Conservation (phyloP, 2,888 invertebrate species). For the Tipula vernalis region DNA sequence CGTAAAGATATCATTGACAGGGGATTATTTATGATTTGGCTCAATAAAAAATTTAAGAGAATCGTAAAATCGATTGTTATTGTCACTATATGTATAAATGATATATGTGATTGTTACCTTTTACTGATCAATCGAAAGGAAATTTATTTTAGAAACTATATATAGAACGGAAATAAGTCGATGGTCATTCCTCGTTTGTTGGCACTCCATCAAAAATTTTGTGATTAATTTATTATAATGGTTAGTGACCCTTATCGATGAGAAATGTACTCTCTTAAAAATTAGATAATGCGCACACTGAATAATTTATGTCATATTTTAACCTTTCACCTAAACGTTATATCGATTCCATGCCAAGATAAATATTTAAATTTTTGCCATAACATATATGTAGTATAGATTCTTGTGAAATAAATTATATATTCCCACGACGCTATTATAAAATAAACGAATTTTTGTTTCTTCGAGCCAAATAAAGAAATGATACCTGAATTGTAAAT, state of each 20-base stretch:
- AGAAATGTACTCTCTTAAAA: too few species aligned
- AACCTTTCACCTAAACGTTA: neutral
- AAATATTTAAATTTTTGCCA: too few species aligned
- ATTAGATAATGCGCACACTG: too few species aligned
- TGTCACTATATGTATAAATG: neutral
- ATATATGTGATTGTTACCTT: neutral
- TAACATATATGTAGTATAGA: too few species aligned
- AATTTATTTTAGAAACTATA: neutral
- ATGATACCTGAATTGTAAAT: too few species aligned
- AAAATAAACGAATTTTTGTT: too few species aligned
- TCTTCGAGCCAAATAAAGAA: too few species aligned
- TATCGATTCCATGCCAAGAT: neutral
- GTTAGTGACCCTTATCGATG: too few species aligned
- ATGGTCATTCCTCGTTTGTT: neutral
- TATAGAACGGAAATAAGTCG: neutral
- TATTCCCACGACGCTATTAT: too few species aligned
- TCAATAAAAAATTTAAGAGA: neutral
- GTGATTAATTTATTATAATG: neutral
- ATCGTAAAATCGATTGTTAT: neutral
- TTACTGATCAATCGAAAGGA: neutral
- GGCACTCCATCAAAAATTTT: neutral
- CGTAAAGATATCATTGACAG: neutral
- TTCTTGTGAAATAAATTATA: too few species aligned
- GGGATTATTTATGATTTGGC: neutral
- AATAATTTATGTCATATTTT: neutral